Base-by-base conservation (phyloP, 2,113 vertebrate species). In the Toxostoma redivivum region DNA sequence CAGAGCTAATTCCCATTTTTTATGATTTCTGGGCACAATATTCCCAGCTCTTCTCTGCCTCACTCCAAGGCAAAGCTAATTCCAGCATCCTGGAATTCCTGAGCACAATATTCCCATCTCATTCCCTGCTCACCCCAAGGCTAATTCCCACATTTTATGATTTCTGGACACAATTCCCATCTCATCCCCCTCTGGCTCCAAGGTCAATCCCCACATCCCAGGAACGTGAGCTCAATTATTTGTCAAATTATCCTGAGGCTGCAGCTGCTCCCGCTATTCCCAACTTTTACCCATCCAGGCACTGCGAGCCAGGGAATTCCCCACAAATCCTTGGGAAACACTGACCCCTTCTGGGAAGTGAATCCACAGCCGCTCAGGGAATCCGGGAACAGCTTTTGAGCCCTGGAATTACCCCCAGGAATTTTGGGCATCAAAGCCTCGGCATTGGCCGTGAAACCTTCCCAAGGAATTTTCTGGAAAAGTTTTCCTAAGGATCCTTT, bases 321-420 rank as follows among this genome's bases (percentile, higher is more conserved):
- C 17, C 25, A 19, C 78, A 53, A 97, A 96, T 72, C 69, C 73
- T 96, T 90, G 93, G 82, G 87, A 94, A 88, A 94, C 64, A 60
- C 73, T 94, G 95, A 93, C 94, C 95, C 89, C 97, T 97, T 81
- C 95, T 95, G 97, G 92, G 73, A 90, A 94, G 40, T 42, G 0
- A 5, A 48, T 45, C 54, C 4, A 7, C 61, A 85, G 78, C 78
- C 5, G 5, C 31, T 33, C 12, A 8, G 44, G 50, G 69, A 87
- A 70, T 20, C 25, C 78, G 81, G 77, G 62, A 74, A 45, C 4
- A 23, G 6, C 28, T 48, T 18, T 48, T 70, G 58, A 73, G 31
- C 28, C 60, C 54, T 65, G 71, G 67, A 92, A 92, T 86, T 76
- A 45, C n/a, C 83, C 40, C 44, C 3, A 5, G 81, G 84, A 56